These are phyloP conservation scores for Villa cingulata DNA, from an alignment of 2,888 invertebrate genomes.

Conservation along the genomic window DNA sequence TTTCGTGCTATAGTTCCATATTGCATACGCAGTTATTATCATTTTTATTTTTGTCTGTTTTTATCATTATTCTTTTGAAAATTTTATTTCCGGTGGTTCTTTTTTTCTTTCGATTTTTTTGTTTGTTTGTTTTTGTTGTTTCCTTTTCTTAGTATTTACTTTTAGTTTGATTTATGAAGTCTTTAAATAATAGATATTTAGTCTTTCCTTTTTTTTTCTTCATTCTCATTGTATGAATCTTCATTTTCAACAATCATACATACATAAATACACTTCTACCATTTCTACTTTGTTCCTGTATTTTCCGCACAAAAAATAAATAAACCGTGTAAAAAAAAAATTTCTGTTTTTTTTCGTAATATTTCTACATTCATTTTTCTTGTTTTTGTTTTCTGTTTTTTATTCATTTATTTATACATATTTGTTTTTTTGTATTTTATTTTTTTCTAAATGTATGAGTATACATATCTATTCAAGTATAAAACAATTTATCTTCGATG, in stretches of 20 bases:
- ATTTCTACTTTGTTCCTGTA: neutral
- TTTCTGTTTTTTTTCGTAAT: neutral
- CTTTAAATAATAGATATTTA: neutral
- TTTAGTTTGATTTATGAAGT: neutral
- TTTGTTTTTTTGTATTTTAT: too few species aligned
- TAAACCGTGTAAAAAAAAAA: neutral
- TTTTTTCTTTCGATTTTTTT: neutral
- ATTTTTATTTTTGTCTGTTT: too few species aligned
- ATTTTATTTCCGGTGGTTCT: too few species aligned
- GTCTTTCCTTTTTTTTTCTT: neutral
- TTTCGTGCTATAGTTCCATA: too few species aligned
- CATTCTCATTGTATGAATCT: neutral
- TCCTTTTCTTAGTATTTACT: neutral
- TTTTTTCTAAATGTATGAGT: too few species aligned
- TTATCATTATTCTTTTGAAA: too few species aligned
- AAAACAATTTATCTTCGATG: neutral
- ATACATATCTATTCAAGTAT: neutral
- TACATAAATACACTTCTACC: too few species aligned
- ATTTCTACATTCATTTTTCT: neutral
- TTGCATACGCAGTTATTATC: too few species aligned
- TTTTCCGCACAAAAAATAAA: neutral
- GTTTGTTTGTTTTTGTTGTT: neutral
- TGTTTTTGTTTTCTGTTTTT: neutral
- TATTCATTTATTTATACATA: too few species aligned
- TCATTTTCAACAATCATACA: too few species aligned